Percentiles rank a stretch among this genome's conserved stretches.
Evolutionary conservation across 2,113 vertebrate species (phyloP).

Genomic region (Salvelinus fontinalis): DNA sequence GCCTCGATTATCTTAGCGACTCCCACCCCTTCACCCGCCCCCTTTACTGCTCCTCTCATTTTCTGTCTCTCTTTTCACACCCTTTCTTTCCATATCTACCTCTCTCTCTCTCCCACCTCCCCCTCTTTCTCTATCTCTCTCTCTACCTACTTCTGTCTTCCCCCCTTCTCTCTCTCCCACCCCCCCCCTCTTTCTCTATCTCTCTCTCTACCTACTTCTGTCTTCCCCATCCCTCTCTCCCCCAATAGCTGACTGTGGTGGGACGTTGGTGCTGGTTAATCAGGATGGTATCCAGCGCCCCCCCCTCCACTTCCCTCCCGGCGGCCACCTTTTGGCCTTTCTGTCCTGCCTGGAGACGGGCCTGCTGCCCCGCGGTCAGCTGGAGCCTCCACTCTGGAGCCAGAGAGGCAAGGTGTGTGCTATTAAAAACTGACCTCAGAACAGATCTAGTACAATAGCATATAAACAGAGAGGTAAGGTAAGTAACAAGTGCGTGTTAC

Average conservation of each 20-base stretch:
- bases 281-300: conserved; percentile 97
- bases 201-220: conserved; percentile 59
- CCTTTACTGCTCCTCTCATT: not conserved
- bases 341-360: conserved; percentile 95
- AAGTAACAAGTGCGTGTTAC: no score
- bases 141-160: no score
- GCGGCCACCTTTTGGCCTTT: conserved; percentile 94
- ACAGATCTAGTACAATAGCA: no score
- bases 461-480: no score
- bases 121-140: conserved; percentile 71
- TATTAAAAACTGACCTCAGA: no score
- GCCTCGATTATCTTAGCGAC: not conserved
- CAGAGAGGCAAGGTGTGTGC: no score
- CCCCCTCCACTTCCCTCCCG: conserved; percentile 92
- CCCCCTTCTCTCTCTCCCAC: not conserved
- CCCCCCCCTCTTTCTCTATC: not conserved
- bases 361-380: conserved; percentile 88
- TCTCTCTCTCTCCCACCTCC: not conserved
- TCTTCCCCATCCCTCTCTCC: not conserved
- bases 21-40: not conserved
- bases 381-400: conserved; percentile 94
- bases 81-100: no score
- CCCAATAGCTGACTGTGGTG: conserved; percentile 80
- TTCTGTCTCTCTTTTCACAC: not conserved
- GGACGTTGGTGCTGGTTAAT: conserved; percentile 91